Conservation (phyloP, 2,797 vertebrate genomes). For the Sebastes nivosus region DNA sequence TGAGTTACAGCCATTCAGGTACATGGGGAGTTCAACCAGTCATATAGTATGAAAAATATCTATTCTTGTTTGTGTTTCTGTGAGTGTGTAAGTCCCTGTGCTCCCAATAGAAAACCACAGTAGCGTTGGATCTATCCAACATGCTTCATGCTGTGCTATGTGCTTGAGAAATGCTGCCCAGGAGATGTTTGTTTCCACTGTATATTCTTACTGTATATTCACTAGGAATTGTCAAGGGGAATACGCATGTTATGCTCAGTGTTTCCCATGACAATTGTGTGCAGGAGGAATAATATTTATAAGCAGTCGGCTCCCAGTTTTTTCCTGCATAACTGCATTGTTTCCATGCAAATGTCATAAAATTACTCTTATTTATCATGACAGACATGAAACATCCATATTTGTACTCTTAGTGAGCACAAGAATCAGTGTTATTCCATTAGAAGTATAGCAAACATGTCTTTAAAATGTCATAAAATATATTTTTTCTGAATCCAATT, state of each 20-base stretch:
- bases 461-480: neutral
- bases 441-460: neutral
- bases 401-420: neutral
- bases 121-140: neutral
- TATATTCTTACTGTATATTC: neutral
- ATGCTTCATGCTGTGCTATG: constrained; percentile 7
- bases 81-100: neutral
- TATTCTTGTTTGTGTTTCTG: neutral
- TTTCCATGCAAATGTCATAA: constrained; percentile 12
- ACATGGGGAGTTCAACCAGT: constrained; percentile 5
- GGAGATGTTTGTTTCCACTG: constrained; percentile 31
- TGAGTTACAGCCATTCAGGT: neutral
- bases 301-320: constrained; percentile 15
- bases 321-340: constrained; percentile 4
- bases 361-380: neutral
- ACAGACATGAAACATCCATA: neutral
- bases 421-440: neutral
- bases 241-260: neutral
- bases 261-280: constrained; percentile 15
- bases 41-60: neutral
- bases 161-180: constrained; percentile 10
- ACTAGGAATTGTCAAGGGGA: constrained; percentile 21
- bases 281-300: constrained; percentile 2
- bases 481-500: neutral
- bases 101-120: neutral